Base-by-base conservation (phyloP, 2,797 vertebrate genomes). In the Salmo trutta region DNA sequence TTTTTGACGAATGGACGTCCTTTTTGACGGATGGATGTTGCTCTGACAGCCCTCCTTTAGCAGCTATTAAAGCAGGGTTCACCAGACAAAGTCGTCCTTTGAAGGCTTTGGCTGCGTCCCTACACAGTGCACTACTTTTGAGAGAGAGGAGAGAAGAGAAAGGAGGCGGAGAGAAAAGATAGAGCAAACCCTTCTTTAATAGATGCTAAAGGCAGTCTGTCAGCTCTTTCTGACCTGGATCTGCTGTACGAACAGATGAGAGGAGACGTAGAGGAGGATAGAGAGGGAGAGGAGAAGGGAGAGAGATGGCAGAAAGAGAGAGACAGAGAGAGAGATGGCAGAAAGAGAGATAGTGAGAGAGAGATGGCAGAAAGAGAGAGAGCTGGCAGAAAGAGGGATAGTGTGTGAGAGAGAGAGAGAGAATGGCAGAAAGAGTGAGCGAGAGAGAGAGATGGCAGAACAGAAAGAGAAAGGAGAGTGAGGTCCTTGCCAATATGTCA, bases 211-310 rank as follows among this genome's bases (percentile, higher is more conserved):
- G 89, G 88, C 90, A 76, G 82, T 84, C 88, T 80, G 83, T 90
- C 91, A 87, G 86, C 78, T 89, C 75, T 79, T 75, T 79, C 85
- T 90, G 88, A 91, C 90, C 88, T 85, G 87, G 91, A 90, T 90
- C 80, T 87, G 83, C 41, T 80, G 82, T 83, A 88, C 82, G 84
- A 77, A 71, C 76, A 73, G 80, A 85, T 78, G 73, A 74, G 64
- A 76, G 77, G 75, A 77, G 62, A 68, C 67, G 51, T n/a, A 78
- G 62, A 73, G 78, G 66, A 69, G 8, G n/a, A 56, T 8, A 5
- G 14, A 27, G 2, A 21, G 1, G 52, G 70, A 79, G 76, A 85
- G 62, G 36, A 64, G 71, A 51, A 14, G 51, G 77, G 59, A 90
- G 77, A 81, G 19, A 62, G 15, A 27, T 72, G n/a, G 78, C 77